A percentile compares a stretch with the other conserved stretches of the same genome.
These are phyloP conservation scores for Cebuella pygmaea DNA, from an alignment of 2,797 vertebrate species.

Conservation along the genomic window DNA sequence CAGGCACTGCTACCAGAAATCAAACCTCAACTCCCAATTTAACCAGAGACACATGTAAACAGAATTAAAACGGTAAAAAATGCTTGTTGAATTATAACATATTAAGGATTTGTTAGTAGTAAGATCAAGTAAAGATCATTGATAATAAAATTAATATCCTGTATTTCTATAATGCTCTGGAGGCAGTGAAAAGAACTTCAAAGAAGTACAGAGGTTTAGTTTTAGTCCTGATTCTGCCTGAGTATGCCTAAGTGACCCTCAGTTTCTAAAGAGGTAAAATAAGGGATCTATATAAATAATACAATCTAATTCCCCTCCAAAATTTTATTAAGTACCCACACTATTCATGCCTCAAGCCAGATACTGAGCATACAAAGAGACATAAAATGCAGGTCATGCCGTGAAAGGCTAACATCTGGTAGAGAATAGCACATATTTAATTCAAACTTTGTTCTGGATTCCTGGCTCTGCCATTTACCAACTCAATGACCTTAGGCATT, in stretches of 20 bases:
- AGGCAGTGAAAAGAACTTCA: background rate
- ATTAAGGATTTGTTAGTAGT: background rate
- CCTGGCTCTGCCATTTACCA: background rate
- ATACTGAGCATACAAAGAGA: background rate
- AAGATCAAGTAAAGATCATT: background rate
- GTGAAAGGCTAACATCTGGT: background rate
- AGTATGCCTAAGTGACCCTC: background rate
- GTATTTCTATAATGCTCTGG: background rate
- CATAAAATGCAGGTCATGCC: background rate
- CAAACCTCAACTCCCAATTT: background rate
- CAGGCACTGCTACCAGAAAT: background rate
- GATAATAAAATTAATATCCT: background rate
- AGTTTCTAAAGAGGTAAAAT: background rate
- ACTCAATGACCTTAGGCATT: background rate
- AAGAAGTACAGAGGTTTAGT: background rate
- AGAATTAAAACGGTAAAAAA: constrained; percentile 30
- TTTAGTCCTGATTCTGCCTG: background rate
- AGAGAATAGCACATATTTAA: background rate
- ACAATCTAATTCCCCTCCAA: background rate
- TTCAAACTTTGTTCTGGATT: background rate
- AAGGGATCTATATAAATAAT: background rate
- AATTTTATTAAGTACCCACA: background rate
- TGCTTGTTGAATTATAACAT: background rate
- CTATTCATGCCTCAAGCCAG: background rate
- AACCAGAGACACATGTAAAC: background rate